Percentiles rank a stretch among this genome's conserved stretches.
Evolutionary conservation across 2,797 vertebrate genomes (phyloP).

Genomic region (Ispidina lecontei): DNA sequence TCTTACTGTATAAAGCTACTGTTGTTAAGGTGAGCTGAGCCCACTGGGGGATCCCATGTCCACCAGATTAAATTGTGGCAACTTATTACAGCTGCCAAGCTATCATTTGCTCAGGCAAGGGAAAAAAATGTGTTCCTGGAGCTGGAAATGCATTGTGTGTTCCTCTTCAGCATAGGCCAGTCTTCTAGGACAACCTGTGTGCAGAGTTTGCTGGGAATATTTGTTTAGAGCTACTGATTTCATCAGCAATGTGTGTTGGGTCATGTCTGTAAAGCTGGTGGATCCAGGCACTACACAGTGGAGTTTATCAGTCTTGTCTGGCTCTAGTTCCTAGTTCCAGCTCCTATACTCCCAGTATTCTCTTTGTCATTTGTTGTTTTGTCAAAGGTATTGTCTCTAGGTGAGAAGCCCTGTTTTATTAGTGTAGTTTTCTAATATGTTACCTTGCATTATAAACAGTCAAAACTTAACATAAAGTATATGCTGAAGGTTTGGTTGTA

Average conservation of each 20-base stretch:
- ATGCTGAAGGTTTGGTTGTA: neutral
- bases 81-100: neutral
- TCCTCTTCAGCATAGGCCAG: neutral
- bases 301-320: neutral
- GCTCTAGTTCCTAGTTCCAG: neutral
- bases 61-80: slow-evolving; percentile 3
- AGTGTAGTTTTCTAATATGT: neutral
- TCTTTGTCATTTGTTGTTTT: neutral
- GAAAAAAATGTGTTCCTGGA: neutral
- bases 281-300: neutral
- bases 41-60: neutral
- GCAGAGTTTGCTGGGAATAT: neutral
- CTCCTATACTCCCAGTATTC: neutral
- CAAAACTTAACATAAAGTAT: neutral
- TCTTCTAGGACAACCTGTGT: neutral
- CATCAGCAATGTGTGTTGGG: neutral
- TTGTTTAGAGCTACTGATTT: neutral
- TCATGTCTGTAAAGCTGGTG: neutral
- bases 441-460: neutral
- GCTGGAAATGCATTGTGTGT: neutral
- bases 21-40: neutral
- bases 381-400: neutral
- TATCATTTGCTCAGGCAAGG: neutral
- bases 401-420: neutral
- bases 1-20: neutral